Base-by-base conservation (phyloP, 2,113 vertebrate genomes). In the Motacilla alba region DNA sequence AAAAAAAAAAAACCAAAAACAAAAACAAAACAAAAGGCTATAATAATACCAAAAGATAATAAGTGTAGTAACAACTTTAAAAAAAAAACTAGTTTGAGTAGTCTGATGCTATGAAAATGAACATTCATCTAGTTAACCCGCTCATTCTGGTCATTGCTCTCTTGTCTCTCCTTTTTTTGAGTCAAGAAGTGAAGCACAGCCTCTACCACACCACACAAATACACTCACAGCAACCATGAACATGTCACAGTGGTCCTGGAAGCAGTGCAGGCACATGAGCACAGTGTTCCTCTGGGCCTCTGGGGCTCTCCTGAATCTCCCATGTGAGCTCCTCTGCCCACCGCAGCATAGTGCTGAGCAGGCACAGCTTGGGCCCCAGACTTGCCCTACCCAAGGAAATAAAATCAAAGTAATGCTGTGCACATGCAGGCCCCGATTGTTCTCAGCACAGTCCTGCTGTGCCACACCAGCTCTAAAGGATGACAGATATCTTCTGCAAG, bases 321-420 rank as follows among this genome's bases (percentile, higher is more conserved):
- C 31, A 2, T 1, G 5, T 0, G 2, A 74, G 67, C 24, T 72
- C 30, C 75, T 82, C 70, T 37, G 13, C 17, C 63, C 49, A 60
- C 26, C 19, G 11, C 1, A 1, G 62, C 62, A 43, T 0, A 41
- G 33, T 9, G 7, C 56, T 0, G 0, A 26, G 39, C 24, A 46
- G 50, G 37, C 0, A 0, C 31, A 16, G 4, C 58, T 19, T 3
- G 1, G 35, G 33, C 6, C 18, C 16, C 9, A 64, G 11, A 49
- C 24, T 39, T 39, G 16, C 9, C 70, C 37, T 19, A 28, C 10
- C 23, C 64, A 39, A 64, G 11, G 56, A 56, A 64, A 44, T 27
- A 74, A 63, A 88, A 8, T 19, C 75, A 88, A 53, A 74, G 12
- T 39, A 63, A 15, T 47, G 30, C 3, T 60, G 73, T 81, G 6